Evolutionary conservation across 2,113 vertebrate genomes (phyloP), one percentile per base, ranked within the genome.

Genomic region (Corvus moneduloides): DNA sequence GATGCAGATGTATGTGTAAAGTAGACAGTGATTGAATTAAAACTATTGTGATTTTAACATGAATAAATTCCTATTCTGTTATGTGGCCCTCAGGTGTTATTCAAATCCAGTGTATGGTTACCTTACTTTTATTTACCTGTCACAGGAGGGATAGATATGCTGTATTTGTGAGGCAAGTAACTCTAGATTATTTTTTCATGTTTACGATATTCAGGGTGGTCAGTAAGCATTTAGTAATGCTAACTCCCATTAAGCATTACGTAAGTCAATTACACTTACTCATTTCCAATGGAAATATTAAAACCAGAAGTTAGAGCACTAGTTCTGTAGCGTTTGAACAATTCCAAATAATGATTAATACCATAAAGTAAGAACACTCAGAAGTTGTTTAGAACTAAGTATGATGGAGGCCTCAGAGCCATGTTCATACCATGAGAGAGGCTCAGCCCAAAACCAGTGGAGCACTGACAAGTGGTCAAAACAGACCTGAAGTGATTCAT

Each of bases 221-320:
- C 37, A 33, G n/a, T 52, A 92, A 79, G n/a, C 49, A 30, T 56
- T 76, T 66, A 92, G 28, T 84, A 69, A 68, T 37, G 43, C 7
- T 84, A 73, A 76, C 13, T 84, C 52, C 74, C 7, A 1, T 54
- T 84, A 87, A 73, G 10, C 39, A 20, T 63, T 86, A 48, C 26
- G 5, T 17, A 41, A 88, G 28, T 63, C 52, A 80, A n/a, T 87
- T 90, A 52, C 27, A n/a, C 12, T 74, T 81, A 56, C 0, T 72
- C 13, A 54, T 84, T 90, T 94, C 58, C 46, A 73, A 82, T 44
- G 37, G 75, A 89, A 94, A 81, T 56, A 92, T 81, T 94, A 84
- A 82, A 94, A 39, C 27, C 69, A 82, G 62, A 84, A 85, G 77
- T 61, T 75, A 48, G 37, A 79, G 58, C 39, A 27, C 54, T 66